Base-by-base conservation (phyloP, 2,888 invertebrate species). In the Creontiades dilutus region DNA sequence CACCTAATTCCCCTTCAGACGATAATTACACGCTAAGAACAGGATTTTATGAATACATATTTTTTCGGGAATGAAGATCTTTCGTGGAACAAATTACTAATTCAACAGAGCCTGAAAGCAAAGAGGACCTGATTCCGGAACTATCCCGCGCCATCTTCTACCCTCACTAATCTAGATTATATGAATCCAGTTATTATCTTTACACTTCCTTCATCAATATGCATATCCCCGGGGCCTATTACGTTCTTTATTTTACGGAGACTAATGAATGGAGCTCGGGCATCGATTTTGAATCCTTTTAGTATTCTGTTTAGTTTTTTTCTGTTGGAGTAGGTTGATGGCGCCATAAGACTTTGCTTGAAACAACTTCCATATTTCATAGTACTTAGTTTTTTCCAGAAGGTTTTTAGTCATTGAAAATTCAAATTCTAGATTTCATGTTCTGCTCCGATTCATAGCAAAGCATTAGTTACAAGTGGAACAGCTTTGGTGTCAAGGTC, bases 141-240 rank as follows among this genome's bases (percentile, higher is more conserved):
- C 16, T 68, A 19, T 23, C 27, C 23, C 12, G 68, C 23, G 68
- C 16, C 52, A 14, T 68, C 68, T 23, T 0, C 68, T 68, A 23
- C 68, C 23, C 68, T 9, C 68, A 12, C 23, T 19, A 68, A 68
- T 68, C 68, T 12, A 61, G 68, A 68, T 68, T 23, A 68, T 68
- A 68, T 11, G 68, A 68, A 47, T 78, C 19, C 78, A 19, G 78
- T 78, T 78, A 78, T 78, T 47, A 78, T 78, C 78, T 2, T n/a
- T 47, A 78, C 78, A 78, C 78, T 46, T 78, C 78, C 78, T 78
- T 78, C 47, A 78, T 78, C 47, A 78, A 78, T 78, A 78, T 78
- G 78, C 47, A 78, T 78, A 78, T 78, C 78, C 16, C 47, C 46
- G 3, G 57, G 57, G 2, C 52, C 52, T 68, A 3, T 68, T 68